Percentiles rank a stretch among this genome's conserved stretches.
These are phyloP conservation scores for Hypsibius dujardini DNA, from an alignment of 1,140 invertebrate species.

Conservation along the genomic window DNA sequence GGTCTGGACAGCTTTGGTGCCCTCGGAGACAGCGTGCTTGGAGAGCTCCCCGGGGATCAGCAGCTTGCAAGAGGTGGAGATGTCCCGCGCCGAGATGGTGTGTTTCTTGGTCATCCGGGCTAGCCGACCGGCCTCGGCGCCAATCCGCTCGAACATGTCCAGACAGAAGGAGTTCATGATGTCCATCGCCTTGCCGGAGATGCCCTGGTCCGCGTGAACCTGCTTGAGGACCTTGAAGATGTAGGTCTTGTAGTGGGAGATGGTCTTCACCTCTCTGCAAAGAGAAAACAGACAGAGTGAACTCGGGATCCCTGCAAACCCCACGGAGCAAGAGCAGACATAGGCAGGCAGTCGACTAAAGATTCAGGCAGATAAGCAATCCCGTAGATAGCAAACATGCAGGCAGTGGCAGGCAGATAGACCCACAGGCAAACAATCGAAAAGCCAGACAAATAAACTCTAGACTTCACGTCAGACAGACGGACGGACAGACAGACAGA, in stretches of 20 bases:
- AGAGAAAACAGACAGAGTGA: no score
- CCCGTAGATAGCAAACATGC: no score
- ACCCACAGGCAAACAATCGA: no score
- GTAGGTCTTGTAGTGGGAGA: constrained; percentile 43
- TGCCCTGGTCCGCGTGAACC: constrained; percentile 49
- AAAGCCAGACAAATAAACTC: no score
- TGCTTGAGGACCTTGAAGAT: constrained; percentile 53
- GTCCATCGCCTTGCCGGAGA: constrained; percentile 44
- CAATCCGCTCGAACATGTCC: constrained; percentile 49
- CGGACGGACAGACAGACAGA: no score
- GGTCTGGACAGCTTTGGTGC: constrained; percentile 40
- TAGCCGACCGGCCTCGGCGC: constrained; percentile 46
- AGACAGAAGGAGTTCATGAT: constrained; percentile 50
- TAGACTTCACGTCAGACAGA: no score
- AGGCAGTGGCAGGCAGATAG: no score
- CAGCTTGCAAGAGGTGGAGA: constrained; percentile 36
- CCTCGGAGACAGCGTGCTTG: constrained; percentile 35
- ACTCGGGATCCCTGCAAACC: no score
- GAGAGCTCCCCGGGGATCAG: constrained; percentile 41
- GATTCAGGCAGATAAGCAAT: no score
- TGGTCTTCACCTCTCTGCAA: no score
- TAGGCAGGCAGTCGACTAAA: no score
- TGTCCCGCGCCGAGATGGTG: constrained; percentile 40
- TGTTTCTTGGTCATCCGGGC: constrained; percentile 48
- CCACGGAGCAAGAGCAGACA: no score